Percentiles rank a stretch among this genome's conserved stretches.
Evolutionary conservation across 1,140 invertebrate species (phyloP).

Genomic region (Scylla paramamosain): DNA sequence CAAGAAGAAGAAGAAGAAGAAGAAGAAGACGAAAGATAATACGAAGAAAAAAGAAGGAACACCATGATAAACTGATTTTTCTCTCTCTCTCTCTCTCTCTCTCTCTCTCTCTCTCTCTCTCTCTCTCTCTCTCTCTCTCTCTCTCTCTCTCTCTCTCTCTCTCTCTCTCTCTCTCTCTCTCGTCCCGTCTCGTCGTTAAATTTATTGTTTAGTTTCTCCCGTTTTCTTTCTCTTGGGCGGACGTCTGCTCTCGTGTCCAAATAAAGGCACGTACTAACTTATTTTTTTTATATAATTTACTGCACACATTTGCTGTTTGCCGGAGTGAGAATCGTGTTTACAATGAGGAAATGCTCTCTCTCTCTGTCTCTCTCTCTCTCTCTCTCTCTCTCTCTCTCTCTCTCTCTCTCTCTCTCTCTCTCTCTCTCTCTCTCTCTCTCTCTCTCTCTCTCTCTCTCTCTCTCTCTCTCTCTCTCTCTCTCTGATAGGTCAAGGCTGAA

Average conservation of each 20-base stretch:
- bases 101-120: no score
- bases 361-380: neutral
- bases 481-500: neutral
- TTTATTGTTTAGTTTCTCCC: no score
- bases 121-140: no score
- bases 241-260: neutral
- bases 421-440: neutral
- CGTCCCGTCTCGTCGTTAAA: no score
- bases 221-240: neutral
- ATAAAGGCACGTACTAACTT: neutral
- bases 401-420: neutral
- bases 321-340: neutral
- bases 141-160: no score
- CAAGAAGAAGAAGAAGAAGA: no score
- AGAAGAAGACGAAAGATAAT: no score
- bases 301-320: neutral
- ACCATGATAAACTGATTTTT: neutral
- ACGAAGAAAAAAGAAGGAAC: neutral
- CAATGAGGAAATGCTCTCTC: neutral
- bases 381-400: neutral
- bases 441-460: neutral
- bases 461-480: constrained; percentile 19
- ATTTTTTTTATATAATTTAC: neutral
- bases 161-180: no score
- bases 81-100: no score